A percentile compares a stretch with the other conserved stretches of the same genome.
Evolutionary conservation across 2,888 invertebrate genomes (phyloP).

Genomic region (Andrena praecox): DNA sequence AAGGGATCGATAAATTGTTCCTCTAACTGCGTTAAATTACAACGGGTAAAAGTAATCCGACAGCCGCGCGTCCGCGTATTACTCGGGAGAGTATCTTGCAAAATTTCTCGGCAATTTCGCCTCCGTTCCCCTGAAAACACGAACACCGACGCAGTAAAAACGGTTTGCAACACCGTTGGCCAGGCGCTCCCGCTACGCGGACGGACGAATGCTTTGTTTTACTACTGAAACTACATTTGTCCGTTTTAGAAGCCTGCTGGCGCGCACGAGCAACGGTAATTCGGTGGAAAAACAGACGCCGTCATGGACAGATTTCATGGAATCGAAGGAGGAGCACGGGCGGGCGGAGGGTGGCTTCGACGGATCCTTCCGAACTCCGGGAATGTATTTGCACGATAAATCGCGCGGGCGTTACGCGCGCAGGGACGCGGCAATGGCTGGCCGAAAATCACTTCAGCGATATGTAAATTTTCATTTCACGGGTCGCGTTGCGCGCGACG

Average conservation of each 20-base stretch:
- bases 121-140: conserved; percentile 18
- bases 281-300: conserved; percentile 1
- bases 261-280: conserved; percentile 6
- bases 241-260: neutral
- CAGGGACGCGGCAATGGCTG: neutral
- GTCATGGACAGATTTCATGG: neutral
- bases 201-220: conserved; percentile 49
- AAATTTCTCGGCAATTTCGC: conserved; percentile 28
- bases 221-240: conserved; percentile 39
- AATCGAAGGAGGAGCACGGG: neutral
- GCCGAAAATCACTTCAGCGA: conserved; percentile 28
- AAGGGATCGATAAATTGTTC: neutral
- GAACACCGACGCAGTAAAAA: conserved; percentile 33
- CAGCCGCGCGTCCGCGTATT: neutral
- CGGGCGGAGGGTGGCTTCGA: neutral
- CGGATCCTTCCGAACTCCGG: too few relatives aligned
- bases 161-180: conserved; percentile 20
- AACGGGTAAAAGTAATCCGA: conserved; percentile 4
- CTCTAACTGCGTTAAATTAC: neutral
- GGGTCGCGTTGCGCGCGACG: neutral
- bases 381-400: too few relatives aligned
- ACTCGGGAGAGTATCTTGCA: conserved; percentile 1
- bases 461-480: conserved; percentile 45
- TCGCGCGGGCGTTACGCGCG: neutral
- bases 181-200: conserved; percentile 10